phyloP scores from a whole-genome alignment of 1,140 invertebrate species.

The Physella acuta region DNA sequence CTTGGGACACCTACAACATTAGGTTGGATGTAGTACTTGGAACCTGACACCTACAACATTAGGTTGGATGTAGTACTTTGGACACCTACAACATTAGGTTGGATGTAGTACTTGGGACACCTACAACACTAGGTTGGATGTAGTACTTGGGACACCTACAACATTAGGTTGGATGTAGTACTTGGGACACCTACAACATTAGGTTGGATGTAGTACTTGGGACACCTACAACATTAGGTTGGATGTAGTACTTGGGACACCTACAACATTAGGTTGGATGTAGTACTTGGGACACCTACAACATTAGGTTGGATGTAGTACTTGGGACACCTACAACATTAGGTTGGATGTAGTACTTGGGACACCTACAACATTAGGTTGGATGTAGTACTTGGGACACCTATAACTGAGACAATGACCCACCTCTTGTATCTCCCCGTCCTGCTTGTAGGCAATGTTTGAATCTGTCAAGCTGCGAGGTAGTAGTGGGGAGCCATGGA shows the following conservation, averaged over 20 bases:
- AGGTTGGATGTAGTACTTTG: slow-evolving; percentile 87
- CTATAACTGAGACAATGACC: too few relatives aligned
- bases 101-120: slow-evolving; percentile 87
- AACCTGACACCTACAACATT: slow-evolving; percentile 81
- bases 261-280: slow-evolving; percentile 81
- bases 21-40: slow-evolving; percentile 87
- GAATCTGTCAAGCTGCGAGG: slow-evolving; percentile 88
- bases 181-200: slow-evolving; percentile 75
- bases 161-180: slow-evolving; percentile 91
- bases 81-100: slow-evolving; percentile 77
- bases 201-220: slow-evolving; percentile 87
- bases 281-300: slow-evolving; percentile 76
- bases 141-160: slow-evolving; percentile 76
- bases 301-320: slow-evolving; percentile 91
- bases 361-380: slow-evolving; percentile 77
- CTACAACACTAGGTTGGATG: slow-evolving; percentile 81
- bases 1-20: slow-evolving; percentile 75
- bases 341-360: slow-evolving; percentile 87
- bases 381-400: slow-evolving; percentile 84
- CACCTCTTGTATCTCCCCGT: slow-evolving; percentile 65
- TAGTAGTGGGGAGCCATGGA: slow-evolving; percentile 26
- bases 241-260: slow-evolving; percentile 87
- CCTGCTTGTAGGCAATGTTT: slow-evolving; percentile 83
- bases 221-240: slow-evolving; percentile 77
- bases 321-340: slow-evolving; percentile 75